Evolutionary conservation across 2,888 invertebrate genomes (phyloP).

Genomic region (Euproctis similis): DNA sequence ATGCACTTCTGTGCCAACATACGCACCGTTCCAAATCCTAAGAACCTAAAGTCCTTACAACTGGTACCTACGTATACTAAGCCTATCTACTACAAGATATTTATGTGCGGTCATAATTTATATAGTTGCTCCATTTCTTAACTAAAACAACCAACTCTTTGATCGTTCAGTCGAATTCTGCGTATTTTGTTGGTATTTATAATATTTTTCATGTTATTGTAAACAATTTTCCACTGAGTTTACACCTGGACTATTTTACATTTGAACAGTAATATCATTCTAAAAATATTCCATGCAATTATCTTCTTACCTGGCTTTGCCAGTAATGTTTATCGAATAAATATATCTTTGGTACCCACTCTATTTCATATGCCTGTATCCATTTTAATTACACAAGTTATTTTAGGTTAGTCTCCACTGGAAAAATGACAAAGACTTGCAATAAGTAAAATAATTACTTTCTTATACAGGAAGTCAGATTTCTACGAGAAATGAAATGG

Average conservation of each 20-base stretch:
- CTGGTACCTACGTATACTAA: constrained; percentile 26
- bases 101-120: constrained; percentile 9
- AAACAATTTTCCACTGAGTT: no score
- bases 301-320: no score
- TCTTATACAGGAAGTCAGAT: constrained; percentile 80
- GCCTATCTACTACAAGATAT: constrained; percentile 8
- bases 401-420: no score
- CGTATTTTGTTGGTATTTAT: constrained; percentile 10
- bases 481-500: constrained; percentile 86
- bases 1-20: constrained; percentile 49
- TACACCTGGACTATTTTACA: no score
- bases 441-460: constrained; percentile 6
- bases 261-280: no score
- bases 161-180: constrained; percentile 11
- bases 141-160: constrained; percentile 11
- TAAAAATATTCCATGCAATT: no score
- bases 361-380: no score
- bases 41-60: constrained; percentile 30
- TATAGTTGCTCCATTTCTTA: constrained; percentile 10
- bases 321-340: no score
- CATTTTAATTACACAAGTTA: no score
- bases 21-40: constrained; percentile 25
- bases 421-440: constrained; percentile 5
- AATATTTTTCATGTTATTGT: no score
- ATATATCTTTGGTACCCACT: no score